These are phyloP conservation scores for Eulemur rubriventer DNA, from an alignment of 2,797 vertebrate species.

Conservation along the genomic window DNA sequence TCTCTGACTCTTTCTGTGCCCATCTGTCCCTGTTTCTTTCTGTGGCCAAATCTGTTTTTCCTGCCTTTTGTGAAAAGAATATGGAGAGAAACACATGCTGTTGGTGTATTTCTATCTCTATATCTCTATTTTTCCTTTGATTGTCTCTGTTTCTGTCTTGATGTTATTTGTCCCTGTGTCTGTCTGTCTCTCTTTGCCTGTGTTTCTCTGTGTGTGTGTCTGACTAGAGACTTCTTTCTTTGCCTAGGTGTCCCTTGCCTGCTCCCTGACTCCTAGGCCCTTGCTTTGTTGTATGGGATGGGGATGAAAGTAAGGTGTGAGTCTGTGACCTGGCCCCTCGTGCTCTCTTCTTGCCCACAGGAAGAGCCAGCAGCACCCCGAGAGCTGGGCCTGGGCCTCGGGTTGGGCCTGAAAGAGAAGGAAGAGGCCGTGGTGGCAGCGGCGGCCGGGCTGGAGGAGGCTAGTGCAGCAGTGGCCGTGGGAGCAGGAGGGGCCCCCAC, in stretches of 20 bases:
- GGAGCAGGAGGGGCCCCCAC: conserved; percentile 63
- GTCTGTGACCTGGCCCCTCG: background rate
- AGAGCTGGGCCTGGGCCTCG: conserved; percentile 76
- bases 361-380: conserved; percentile 89
- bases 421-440: conserved; percentile 71
- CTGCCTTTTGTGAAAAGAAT: background rate
- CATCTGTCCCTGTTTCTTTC: background rate
- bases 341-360: conserved; percentile 75
- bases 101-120: background rate
- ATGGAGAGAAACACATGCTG: background rate
- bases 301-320: background rate
- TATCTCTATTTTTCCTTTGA: background rate
- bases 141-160: background rate
- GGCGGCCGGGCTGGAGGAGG: conserved; percentile 55
- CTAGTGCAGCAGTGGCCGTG: conserved; percentile 58
- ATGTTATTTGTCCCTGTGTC: background rate
- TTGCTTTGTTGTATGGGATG: background rate
- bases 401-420: conserved; percentile 77
- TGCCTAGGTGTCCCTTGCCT: background rate
- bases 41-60: background rate
- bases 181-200: background rate
- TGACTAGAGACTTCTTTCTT: background rate
- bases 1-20: background rate
- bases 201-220: background rate
- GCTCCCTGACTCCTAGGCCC: background rate